These are phyloP conservation scores for Camponotus pennsylvanicus DNA, from an alignment of 1,140 invertebrate genomes.

Conservation along the genomic window DNA sequence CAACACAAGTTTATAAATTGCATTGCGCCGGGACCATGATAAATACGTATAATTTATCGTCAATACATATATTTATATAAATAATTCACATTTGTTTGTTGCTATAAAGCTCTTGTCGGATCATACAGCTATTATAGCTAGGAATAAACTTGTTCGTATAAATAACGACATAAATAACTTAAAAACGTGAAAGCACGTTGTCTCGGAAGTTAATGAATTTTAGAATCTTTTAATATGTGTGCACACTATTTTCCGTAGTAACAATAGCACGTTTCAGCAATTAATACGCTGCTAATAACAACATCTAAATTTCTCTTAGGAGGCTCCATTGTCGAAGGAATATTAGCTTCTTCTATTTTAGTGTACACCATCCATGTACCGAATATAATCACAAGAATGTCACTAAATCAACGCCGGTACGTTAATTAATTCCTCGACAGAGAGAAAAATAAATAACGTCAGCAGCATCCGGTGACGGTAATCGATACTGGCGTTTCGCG, in stretches of 20 bases:
- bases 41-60: slow-evolving; percentile 5
- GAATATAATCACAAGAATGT: slow-evolving; percentile 7
- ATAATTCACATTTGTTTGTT: slow-evolving; percentile 7
- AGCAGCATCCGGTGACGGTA: slow-evolving; percentile 57
- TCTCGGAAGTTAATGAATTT: background rate
- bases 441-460: slow-evolving; percentile 69
- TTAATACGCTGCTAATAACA: background rate
- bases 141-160: background rate
- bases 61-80: background rate
- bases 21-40: slow-evolving; percentile 41
- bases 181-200: background rate
- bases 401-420: slow-evolving; percentile 56
- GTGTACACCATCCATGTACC: background rate
- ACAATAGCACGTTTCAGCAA: too few species aligned
- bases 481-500: slow-evolving; percentile 58
- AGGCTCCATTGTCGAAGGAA: background rate
- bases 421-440: slow-evolving; percentile 61
- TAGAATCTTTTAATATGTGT: background rate
- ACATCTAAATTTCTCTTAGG: background rate
- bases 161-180: slow-evolving; percentile 6
- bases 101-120: slow-evolving; percentile 20
- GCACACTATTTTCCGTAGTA: too few species aligned
- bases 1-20: slow-evolving; percentile 66
- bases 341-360: background rate
- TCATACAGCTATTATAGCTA: background rate